Conservation (phyloP, 2,797 vertebrate genomes). For the Artibeus jamaicensis region DNA sequence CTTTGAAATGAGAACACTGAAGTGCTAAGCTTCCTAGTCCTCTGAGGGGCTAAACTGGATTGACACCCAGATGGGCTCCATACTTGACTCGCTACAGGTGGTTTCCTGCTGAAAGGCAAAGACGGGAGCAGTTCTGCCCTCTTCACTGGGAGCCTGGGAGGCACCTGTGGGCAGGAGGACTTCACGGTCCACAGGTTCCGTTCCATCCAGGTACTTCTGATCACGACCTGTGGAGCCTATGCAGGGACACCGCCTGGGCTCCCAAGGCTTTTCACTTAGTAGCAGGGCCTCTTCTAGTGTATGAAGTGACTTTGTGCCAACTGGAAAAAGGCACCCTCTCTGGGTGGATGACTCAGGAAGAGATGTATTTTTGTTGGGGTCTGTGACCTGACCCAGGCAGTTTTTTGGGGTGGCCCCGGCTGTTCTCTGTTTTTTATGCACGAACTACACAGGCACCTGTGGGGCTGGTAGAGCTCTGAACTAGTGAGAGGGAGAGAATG, state of each 20-base stretch:
- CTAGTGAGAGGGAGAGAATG: fast-evolving
- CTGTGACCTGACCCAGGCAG: background rate
- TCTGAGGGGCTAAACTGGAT: background rate
- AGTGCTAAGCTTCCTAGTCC: background rate
- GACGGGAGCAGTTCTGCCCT: background rate
- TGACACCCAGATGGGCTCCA: background rate
- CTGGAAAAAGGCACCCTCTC: background rate
- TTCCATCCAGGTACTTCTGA: background rate
- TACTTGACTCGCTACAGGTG: background rate
- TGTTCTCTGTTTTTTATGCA: background rate
- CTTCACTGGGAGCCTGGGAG: background rate
- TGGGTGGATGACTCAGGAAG: background rate
- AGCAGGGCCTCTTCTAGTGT: background rate
- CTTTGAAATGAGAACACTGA: background rate
- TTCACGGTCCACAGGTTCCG: background rate
- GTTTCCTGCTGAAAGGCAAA: background rate
- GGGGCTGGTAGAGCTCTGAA: background rate
- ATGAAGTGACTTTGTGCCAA: background rate
- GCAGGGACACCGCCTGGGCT: too few species aligned
- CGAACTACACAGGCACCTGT: background rate
- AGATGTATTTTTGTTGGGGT: background rate
- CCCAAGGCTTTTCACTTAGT: background rate
- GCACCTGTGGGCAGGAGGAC: background rate
- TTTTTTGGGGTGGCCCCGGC: too few species aligned
- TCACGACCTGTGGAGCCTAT: background rate